Conservation (phyloP, 2,888 invertebrate species). For the Trachelus tabidus region DNA sequence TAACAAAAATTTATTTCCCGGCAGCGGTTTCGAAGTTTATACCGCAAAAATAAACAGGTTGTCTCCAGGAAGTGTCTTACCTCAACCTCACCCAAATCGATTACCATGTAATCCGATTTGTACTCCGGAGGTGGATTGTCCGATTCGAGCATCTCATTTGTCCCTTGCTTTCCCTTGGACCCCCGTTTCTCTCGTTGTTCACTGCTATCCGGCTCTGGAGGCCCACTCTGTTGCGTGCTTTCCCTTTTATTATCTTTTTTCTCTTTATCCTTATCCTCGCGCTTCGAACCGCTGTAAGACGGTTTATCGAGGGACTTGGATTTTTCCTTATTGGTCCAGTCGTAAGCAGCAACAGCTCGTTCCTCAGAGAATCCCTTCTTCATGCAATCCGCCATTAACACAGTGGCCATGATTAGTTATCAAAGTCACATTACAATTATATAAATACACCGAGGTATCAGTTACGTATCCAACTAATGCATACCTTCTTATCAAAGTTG, state of each 20-base stretch:
- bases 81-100: constrained; percentile 65
- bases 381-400: background rate
- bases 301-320: constrained; percentile 61
- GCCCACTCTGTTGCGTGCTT: constrained; percentile 15
- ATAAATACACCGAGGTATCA: background rate
- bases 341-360: constrained; percentile 49
- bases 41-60: background rate
- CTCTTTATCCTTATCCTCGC: constrained; percentile 59
- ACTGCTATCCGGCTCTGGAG: constrained; percentile 34
- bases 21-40: background rate
- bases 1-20: background rate
- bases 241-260: constrained; percentile 52
- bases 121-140: constrained; percentile 61
- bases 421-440: background rate
- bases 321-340: constrained; percentile 63
- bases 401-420: background rate
- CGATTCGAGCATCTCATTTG: constrained; percentile 64
- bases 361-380: constrained; percentile 60
- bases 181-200: constrained; percentile 46
- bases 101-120: constrained; percentile 66
- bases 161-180: constrained; percentile 51
- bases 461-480: constrained; percentile 5
- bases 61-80: constrained; percentile 32
- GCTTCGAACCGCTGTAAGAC: constrained; percentile 46
- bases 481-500: constrained; percentile 61